Conservation (phyloP, 2,888 invertebrate species). For the Pharmacophagus antenor region DNA sequence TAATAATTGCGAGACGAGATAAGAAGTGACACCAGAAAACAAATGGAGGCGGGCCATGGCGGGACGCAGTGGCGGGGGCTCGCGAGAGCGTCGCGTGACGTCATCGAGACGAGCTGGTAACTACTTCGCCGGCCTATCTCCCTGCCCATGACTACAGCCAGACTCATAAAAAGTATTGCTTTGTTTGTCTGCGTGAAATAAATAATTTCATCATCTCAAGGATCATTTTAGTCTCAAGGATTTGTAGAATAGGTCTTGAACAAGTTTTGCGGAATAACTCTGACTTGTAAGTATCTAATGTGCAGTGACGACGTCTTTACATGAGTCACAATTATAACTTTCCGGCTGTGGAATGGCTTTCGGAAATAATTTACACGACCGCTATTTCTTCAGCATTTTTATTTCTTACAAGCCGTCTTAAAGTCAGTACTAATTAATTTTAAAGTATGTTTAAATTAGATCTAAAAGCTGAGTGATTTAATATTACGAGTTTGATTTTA, state of each 20-base stretch:
- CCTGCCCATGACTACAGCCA: slow-evolving; percentile 42
- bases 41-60: slow-evolving; percentile 72
- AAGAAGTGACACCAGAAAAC: slow-evolving; percentile 81
- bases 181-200: slow-evolving; percentile 35
- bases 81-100: slow-evolving; percentile 54
- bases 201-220: slow-evolving; percentile 27
- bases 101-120: slow-evolving; percentile 53
- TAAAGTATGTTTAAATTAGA: slow-evolving; percentile 41
- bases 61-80: slow-evolving; percentile 36
- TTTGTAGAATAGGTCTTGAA: slow-evolving; percentile 28
- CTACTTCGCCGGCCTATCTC: slow-evolving; percentile 46
- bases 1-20: slow-evolving; percentile 80
- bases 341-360: slow-evolving; percentile 14
- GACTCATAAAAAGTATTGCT: slow-evolving; percentile 33
- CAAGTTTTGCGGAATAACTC: slow-evolving; percentile 29
- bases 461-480: slow-evolving; percentile 58
- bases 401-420: neutral
- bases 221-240: slow-evolving; percentile 29
- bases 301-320: slow-evolving; percentile 23
- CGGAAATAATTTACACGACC: slow-evolving; percentile 19
- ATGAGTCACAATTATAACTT: slow-evolving; percentile 25
- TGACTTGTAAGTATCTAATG: slow-evolving; percentile 25
- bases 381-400: neutral
- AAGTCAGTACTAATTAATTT: slow-evolving; percentile 6
- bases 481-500: slow-evolving; percentile 64